Evolutionary conservation across 2,113 vertebrate species (phyloP).

Genomic region (Gambusia holbrooki): DNA sequence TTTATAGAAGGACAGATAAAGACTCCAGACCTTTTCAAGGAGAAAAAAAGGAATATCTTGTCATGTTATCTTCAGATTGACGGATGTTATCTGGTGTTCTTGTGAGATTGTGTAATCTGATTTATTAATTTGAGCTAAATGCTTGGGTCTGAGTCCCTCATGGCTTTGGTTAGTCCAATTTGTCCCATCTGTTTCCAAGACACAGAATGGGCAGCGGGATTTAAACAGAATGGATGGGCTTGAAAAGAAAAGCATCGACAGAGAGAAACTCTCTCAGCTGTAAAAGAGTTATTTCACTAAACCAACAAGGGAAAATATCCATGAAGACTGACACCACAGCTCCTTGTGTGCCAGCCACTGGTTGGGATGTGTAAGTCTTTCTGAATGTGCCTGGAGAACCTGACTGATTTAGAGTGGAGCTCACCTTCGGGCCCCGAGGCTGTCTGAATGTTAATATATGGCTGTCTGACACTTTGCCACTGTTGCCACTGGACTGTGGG

Average conservation of each 20-base stretch:
- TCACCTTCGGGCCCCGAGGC: slow-evolving; percentile 27
- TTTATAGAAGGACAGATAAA: too few species aligned
- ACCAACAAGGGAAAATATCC: slow-evolving; percentile 14
- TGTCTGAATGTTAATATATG: slow-evolving; percentile 77
- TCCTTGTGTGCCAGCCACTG: slow-evolving; percentile 16
- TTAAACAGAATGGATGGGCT: slow-evolving; percentile 8
- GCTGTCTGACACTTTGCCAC: slow-evolving; percentile 66
- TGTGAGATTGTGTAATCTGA: neutral
- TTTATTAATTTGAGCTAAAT: neutral
- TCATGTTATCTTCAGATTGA: too few species aligned
- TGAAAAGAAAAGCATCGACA: neutral
- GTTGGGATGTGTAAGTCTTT: slow-evolving; percentile 27
- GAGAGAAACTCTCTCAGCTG: neutral
- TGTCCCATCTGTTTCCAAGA: neutral
- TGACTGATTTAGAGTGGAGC: slow-evolving; percentile 52
- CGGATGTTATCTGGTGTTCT: too few species aligned
- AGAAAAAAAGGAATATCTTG: too few species aligned
- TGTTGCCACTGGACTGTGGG: slow-evolving; percentile 51
- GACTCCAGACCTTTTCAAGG: too few species aligned
- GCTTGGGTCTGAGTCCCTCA: too few species aligned
- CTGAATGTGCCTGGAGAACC: slow-evolving; percentile 26
- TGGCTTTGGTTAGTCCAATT: neutral
- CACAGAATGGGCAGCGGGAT: slow-evolving; percentile 12
- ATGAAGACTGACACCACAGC: slow-evolving; percentile 37
- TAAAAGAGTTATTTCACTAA: slow-evolving; percentile 15